A percentile compares a stretch with the other conserved stretches of the same genome.
Conservation (phyloP, 2,888 invertebrate species). For the Caenorhabditis sp. region DNA sequence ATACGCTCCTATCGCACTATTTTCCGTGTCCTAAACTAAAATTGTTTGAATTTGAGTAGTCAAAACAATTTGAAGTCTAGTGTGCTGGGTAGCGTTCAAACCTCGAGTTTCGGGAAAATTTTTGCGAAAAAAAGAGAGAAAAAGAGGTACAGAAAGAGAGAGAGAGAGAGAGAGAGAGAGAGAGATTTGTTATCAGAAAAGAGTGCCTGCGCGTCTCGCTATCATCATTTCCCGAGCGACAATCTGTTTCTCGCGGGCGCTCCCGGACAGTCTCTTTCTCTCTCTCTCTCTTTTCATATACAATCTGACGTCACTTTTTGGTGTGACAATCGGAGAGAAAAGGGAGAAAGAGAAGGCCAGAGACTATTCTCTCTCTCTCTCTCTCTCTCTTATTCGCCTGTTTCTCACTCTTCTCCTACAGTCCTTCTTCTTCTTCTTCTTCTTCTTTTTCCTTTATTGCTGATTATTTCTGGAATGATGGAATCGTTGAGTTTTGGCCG, state of each 20-base stretch:
- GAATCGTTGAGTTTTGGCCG: too few relatives aligned
- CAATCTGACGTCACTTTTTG: conserved; percentile 49
- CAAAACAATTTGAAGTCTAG: too few relatives aligned
- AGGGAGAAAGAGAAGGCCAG: conserved; percentile 42
- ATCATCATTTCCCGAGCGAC: too few relatives aligned
- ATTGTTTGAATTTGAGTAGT: too few relatives aligned
- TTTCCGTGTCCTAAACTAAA: too few relatives aligned
- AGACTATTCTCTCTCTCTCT: conserved; percentile 11
- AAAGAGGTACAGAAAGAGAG: background rate
- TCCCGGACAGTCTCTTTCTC: conserved; percentile 2
- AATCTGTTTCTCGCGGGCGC: too few relatives aligned
- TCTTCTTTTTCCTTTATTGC: too few relatives aligned
- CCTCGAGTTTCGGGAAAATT: too few relatives aligned
- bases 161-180: background rate
- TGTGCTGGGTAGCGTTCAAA: too few relatives aligned
- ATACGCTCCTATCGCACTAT: too few relatives aligned
- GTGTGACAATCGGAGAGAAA: background rate
- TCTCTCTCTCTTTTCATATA: conserved; percentile 24
- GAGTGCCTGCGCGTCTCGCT: background rate
- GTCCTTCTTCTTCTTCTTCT: conserved; percentile 1
- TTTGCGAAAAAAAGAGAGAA: too few relatives aligned
- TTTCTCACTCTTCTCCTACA: conserved; percentile 3
- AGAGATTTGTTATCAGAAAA: background rate
- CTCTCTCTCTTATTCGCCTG: conserved; percentile 2
- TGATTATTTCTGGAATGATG: too few relatives aligned